phyloP scores from a whole-genome alignment of 2,888 invertebrate genomes.

The Corbicula japonica region DNA sequence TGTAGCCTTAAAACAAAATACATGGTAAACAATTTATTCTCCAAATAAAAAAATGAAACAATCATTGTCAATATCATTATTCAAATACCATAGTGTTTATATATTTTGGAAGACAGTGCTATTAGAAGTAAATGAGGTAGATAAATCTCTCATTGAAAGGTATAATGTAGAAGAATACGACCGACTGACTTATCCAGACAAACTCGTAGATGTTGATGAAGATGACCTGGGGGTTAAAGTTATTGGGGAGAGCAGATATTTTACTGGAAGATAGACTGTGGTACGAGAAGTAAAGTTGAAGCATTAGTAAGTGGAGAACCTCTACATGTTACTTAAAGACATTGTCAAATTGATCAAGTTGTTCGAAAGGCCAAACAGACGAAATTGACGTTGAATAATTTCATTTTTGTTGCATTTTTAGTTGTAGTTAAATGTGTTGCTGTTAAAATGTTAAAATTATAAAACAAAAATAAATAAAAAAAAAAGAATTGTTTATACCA shows the following conservation, averaged over 20 bases:
- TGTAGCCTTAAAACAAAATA: constrained; percentile 2
- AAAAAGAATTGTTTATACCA: constrained; percentile 1
- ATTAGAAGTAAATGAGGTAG: constrained; percentile 1
- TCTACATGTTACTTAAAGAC: background rate
- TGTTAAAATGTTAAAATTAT: too few species aligned
- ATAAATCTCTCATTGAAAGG: constrained; percentile 1
- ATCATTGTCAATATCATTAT: constrained; percentile 4
- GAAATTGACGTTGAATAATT: constrained; percentile 1
- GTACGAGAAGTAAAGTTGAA: constrained; percentile 2
- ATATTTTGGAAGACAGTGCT: constrained; percentile 1
- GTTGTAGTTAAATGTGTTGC: constrained; percentile 4
- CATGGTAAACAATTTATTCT: constrained; percentile 2
- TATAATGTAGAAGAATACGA: background rate
- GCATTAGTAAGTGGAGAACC: constrained; percentile 2
- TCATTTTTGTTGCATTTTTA: constrained; percentile 1
- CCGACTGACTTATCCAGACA: constrained; percentile 1
- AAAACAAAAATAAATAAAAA: background rate
- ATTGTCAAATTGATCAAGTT: constrained; percentile 2
- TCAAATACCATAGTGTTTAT: background rate
- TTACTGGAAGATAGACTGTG: constrained; percentile 4
- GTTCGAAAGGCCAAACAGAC: background rate
- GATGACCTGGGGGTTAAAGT: background rate
- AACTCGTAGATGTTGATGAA: background rate
- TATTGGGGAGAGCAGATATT: background rate
- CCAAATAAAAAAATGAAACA: constrained; percentile 1